Base-by-base conservation (phyloP, 2,113 vertebrate genomes). In the Mus musculus region DNA sequence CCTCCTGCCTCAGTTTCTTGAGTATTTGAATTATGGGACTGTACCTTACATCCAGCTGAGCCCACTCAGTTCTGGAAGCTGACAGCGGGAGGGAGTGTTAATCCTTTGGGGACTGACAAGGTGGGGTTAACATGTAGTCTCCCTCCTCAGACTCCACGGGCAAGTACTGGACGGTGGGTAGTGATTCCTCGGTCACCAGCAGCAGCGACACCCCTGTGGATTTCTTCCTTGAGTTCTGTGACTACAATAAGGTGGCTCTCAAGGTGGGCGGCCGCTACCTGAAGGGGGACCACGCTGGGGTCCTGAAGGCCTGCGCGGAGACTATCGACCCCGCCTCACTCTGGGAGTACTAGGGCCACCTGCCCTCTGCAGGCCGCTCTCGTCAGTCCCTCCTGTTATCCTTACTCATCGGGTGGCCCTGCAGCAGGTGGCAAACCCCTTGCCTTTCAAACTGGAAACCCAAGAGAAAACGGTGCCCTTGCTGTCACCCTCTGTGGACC, bases 211-310 rank as follows among this genome's bases (percentile, higher is more conserved):
- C 96, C 1, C 99, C 99, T 0, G 99, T 99, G 80, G 99, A 99
- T 98, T 99, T 99, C 99, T 99, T 99, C 98, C 99, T 99, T 2
- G 99, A 99, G 98, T 99, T 99, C 98, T 99, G 99, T 78, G 99
- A 99, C 97, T 99, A 99, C 98, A 99, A 99, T 99, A 99, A 99
- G 98, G 99, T 99, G 98, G 99, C 99, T 30, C 98, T 99, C 97
- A 99, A 99, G 98, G 99, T 98, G 81, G 99, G 99, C 0, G 99
- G 99, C 97, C 99, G 99, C 97, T 99, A 99, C 98, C 99, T 99
- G 96, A 99, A 99, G 78, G 99, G 99, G 0, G 99, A 99, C 99
- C 99, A 99, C 0, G 99, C 99, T 0, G 99, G 99, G 13, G 99
- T 99, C 96, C 99, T 99, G 95, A 99, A 99, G 98, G 99, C 99